phyloP scores from a whole-genome alignment of 2,113 vertebrate species.

The Micronycteris hirsuta region DNA sequence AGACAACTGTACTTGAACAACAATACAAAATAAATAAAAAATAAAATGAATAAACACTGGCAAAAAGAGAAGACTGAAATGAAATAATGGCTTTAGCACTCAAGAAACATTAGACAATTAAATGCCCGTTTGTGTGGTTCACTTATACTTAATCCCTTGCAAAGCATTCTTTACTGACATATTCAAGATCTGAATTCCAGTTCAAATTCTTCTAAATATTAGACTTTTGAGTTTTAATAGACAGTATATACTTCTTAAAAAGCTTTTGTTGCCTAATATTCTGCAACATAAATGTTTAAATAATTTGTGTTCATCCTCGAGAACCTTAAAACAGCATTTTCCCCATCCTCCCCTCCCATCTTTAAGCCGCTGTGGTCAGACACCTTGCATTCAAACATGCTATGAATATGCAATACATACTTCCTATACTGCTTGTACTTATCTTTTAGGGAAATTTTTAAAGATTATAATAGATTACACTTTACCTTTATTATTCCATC shows the following conservation, averaged over 20 bases:
- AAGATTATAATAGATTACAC: not conserved
- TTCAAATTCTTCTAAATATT: not conserved
- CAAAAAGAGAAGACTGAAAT: not conserved
- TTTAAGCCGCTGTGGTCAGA: not conserved
- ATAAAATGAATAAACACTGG: too few species aligned
- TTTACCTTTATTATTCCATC: not conserved
- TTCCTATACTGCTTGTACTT: not conserved
- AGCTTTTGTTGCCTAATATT: not conserved
- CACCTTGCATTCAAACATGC: not conserved
- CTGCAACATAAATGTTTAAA: not conserved
- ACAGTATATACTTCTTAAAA: not conserved
- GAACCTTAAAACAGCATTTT: not conserved
- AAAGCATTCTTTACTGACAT: not conserved
- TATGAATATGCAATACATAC: not conserved
- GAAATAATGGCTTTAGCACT: not conserved
- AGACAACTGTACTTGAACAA: too few species aligned
- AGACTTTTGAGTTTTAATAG: not conserved
- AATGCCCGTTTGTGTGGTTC: not conserved
- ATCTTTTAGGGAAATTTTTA: not conserved
- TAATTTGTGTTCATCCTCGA: not conserved
- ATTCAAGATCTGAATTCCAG: not conserved
- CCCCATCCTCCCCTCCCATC: rapidly evolving
- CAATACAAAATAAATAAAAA: too few species aligned
- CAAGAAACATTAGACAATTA: not conserved
- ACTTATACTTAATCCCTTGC: not conserved